Percentiles rank a stretch among this genome's conserved stretches.
These are phyloP conservation scores for Tokudaia tokunoshimensis DNA, from an alignment of 2,797 vertebrate genomes.

Conservation along the genomic window DNA sequence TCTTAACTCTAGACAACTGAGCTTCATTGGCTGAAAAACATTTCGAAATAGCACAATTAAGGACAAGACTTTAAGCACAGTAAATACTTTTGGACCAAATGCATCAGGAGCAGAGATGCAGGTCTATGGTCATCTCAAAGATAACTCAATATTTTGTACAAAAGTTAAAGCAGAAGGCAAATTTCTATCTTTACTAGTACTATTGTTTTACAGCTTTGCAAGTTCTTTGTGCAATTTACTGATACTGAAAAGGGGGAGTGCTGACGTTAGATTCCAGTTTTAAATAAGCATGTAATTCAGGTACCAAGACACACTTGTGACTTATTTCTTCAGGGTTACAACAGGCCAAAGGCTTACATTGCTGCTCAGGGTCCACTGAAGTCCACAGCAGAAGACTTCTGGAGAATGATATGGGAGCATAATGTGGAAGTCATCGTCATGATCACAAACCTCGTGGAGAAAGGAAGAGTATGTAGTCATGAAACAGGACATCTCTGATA, in stretches of 20 bases:
- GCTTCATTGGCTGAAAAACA: not conserved
- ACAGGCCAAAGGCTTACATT: conserved; percentile 94
- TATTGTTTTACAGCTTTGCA: conserved; percentile 2
- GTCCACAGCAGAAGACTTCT: conserved; percentile 97
- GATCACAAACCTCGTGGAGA: conserved; percentile 99
- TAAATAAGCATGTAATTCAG: not conserved
- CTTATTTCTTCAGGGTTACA: conserved; percentile 92
- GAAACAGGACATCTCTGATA: rapidly evolving
- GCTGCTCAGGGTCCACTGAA: conserved; percentile 97
- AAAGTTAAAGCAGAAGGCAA: not conserved
- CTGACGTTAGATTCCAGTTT: not conserved
- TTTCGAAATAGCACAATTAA: not conserved
- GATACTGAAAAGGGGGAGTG: not conserved
- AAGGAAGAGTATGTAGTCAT: conserved; percentile 93
- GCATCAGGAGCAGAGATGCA: not conserved
- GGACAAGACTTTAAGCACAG: not conserved
- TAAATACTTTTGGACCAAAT: conserved; percentile 13
- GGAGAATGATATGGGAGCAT: conserved; percentile 99
- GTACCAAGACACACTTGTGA: conserved; percentile 70
- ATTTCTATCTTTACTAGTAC: not conserved
- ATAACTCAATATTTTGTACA: not conserved
- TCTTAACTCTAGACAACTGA: not conserved
- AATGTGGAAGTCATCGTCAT: conserved; percentile 96
- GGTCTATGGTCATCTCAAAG: not conserved
- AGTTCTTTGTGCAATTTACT: not conserved